Evolutionary conservation across 2,888 invertebrate species (phyloP), one percentile per base, ranked within the genome.

Genomic region (Tuberolachnus salignus): DNA sequence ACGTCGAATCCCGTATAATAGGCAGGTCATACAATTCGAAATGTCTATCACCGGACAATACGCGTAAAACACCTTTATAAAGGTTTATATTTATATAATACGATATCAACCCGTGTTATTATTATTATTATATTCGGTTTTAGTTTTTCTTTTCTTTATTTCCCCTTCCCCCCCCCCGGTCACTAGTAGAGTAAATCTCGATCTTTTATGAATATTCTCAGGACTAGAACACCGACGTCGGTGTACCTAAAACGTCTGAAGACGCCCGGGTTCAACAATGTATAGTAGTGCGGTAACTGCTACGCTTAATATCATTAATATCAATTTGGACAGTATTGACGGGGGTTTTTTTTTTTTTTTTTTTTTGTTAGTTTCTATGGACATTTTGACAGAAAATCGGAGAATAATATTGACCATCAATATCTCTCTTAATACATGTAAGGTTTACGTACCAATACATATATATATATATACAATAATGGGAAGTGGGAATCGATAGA

Each of bases 241-340:
- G n/a, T n/a, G 4, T 69, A 26, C 42, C 34, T 21, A 21, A 55
- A 13, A 3, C 26, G n/a, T 23, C 6, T 34, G 34, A 3, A 6
- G 34, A 34, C 34, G 6, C 34, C 34, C 34, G 34, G n/a, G 6
- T 34, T 34, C 34, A 34, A 34, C 34, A 34, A 34, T 34, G 34
- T 34, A 34, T 34, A 34, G 34, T 51, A 63, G 23, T 3, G 23
- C 14, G 49, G 57, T 16, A 59, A 4, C 9, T 57, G 14, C n/a
- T 16, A n/a, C 11, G 11, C n/a, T 64, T 6, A 34, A 34, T 9
- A 64, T 42, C 64, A 74, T 74, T 74, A 74, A 74, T 74, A 64
- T 74, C 21, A 64, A 74, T 74, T 74, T 64, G 13, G 21, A 34
- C 34, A 23, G 53, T 42, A 64, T 53, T 64, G 73, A 64, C 73